These are phyloP conservation scores for Perccottus glenii DNA, from an alignment of 2,113 vertebrate species.

Conservation along the genomic window DNA sequence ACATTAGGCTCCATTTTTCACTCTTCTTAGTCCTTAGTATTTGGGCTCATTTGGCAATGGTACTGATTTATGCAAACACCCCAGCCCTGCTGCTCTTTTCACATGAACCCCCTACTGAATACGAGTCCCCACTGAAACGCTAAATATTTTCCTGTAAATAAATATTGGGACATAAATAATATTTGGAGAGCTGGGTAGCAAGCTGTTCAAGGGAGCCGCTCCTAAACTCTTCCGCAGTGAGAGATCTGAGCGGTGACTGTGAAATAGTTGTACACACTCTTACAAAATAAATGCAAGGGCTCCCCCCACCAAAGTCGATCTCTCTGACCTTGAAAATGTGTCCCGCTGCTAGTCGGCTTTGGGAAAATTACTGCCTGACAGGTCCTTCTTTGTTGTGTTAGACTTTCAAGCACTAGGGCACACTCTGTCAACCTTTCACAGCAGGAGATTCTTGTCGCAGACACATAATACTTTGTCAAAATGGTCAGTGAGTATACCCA, in stretches of 20 bases:
- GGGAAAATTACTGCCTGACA: conserved; percentile 71
- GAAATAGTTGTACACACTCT: conserved; percentile 47
- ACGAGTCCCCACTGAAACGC: conserved; percentile 70
- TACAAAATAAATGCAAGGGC: conserved; percentile 32
- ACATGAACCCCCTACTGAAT: conserved; percentile 71
- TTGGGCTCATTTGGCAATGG: conserved; percentile 66
- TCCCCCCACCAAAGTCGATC: conserved; percentile 39
- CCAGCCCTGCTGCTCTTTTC: conserved; percentile 66
- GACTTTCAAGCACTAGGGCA: conserved; percentile 63
- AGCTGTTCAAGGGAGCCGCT: conserved; percentile 61
- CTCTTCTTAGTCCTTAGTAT: conserved; percentile 34
- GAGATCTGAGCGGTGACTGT: conserved; percentile 32
- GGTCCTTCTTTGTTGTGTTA: conserved; percentile 74
- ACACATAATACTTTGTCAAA: conserved; percentile 77
- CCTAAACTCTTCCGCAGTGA: conserved; percentile 21
- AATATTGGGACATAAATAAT: conserved; percentile 71
- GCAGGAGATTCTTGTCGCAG: conserved; percentile 72
- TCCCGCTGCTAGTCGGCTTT: conserved; percentile 43
- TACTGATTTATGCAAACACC: conserved; percentile 74
- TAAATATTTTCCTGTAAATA: conserved; percentile 74
- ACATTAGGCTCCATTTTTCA: conserved; percentile 61
- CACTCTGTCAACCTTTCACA: conserved; percentile 71
- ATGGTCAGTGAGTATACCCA: conserved; percentile 51
- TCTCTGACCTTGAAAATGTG: conserved; percentile 35
- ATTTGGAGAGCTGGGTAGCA: conserved; percentile 67